Conservation (phyloP, 2,113 vertebrate genomes). For the Dromiciops gliroides region DNA sequence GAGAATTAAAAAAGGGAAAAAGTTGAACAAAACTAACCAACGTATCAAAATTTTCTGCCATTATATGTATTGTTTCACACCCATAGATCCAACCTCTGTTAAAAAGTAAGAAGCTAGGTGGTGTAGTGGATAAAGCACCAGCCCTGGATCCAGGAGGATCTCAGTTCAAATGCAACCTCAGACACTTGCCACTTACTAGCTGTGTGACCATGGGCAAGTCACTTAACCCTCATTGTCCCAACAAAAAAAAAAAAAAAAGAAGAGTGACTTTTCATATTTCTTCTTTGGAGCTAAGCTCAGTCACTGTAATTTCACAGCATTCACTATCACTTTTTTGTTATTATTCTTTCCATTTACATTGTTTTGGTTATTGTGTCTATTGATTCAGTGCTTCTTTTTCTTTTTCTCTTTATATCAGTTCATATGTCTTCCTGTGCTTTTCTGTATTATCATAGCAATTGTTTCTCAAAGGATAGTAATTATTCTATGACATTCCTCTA, state of each 20-base stretch:
- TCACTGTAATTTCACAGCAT: neutral
- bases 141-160: too few species aligned
- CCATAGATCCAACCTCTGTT: neutral
- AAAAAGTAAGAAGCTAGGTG: neutral
- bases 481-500: neutral
- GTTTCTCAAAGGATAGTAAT: neutral
- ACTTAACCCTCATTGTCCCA: too few species aligned
- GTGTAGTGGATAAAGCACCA: too few species aligned
- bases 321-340: neutral
- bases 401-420: neutral
- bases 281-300: neutral
- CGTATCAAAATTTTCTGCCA: neutral
- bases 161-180: too few species aligned
- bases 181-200: too few species aligned
- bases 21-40: neutral
- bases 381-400: neutral
- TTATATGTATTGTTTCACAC: neutral
- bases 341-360: neutral
- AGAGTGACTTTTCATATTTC: neutral
- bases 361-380: neutral
- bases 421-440: neutral
- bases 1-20: neutral
- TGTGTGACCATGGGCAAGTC: too few species aligned
- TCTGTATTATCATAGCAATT: neutral
- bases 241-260: too few species aligned